phyloP scores from a whole-genome alignment of 35 echinoderm and acorn worm genomes.

The Lytechinus pictus region DNA sequence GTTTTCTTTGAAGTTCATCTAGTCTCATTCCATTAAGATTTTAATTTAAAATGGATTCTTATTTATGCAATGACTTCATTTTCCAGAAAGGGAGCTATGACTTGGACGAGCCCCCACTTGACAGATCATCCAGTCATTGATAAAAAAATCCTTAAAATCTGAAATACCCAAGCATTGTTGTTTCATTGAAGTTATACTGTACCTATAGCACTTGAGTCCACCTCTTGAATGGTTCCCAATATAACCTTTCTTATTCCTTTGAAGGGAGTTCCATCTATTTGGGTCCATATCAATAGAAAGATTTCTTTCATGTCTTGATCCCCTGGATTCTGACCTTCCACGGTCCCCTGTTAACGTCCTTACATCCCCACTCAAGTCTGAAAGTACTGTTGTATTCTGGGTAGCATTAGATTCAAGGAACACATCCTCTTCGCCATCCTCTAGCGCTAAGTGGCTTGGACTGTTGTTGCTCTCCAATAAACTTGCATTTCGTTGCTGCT shows the following conservation, averaged over 20 bases:
- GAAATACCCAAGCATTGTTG: too few relatives aligned
- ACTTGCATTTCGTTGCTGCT: conserved; percentile 39
- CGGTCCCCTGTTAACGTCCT: background rate
- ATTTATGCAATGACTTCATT: too few relatives aligned
- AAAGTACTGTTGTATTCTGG: conserved; percentile 31
- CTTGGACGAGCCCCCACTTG: too few relatives aligned
- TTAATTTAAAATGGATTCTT: too few relatives aligned
- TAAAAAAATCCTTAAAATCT: too few relatives aligned
- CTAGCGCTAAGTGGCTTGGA: conserved; percentile 18
- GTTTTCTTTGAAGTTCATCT: too few relatives aligned
- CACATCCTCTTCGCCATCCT: conserved; percentile 23
- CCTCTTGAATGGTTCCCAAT: conserved; percentile 38
- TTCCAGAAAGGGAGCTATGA: too few relatives aligned
- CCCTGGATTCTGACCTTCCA: background rate
- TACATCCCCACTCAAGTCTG: conserved; percentile 11
- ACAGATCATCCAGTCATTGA: too few relatives aligned
- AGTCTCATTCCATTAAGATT: too few relatives aligned
- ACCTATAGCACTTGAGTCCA: conserved; percentile 42
- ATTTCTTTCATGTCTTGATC: conserved; percentile 16
- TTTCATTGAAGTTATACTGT: background rate
- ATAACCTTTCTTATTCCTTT: conserved; percentile 3
- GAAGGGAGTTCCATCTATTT: conserved; percentile 44
- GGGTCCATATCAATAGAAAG: conserved; percentile 36
- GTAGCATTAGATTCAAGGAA: conserved; percentile 23
- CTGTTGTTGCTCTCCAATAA: background rate